phyloP scores from a whole-genome alignment of 2,113 vertebrate genomes.

The Spermophilus dauricus region DNA sequence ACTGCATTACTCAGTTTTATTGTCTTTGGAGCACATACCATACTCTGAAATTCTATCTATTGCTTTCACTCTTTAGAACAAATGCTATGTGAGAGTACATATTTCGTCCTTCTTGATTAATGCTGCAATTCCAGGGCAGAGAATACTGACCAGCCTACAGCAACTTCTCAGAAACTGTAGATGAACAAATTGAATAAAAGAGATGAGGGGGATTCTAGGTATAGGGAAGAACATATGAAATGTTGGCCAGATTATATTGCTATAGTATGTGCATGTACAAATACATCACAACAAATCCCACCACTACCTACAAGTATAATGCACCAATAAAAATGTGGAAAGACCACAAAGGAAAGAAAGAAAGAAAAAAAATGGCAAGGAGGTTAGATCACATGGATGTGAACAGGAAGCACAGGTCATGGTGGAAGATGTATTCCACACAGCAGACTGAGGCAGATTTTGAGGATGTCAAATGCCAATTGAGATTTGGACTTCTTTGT shows the following conservation, averaged over 20 bases:
- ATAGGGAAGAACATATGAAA: not conserved
- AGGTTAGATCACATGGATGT: rapidly evolving
- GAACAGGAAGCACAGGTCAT: not conserved
- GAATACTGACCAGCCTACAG: not conserved
- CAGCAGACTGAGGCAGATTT: not conserved
- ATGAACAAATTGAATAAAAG: not conserved
- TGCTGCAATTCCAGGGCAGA: not conserved
- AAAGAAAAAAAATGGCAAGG: no score
- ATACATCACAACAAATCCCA: no score
- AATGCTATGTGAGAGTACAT: not conserved
- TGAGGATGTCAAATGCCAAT: not conserved
- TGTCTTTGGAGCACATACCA: not conserved
- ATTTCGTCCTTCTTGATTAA: not conserved
- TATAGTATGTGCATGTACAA: no score
- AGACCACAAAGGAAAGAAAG: no score
- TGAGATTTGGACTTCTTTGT: not conserved
- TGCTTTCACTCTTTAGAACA: constrained; percentile 1
- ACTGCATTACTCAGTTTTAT: not conserved
- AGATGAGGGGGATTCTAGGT: not conserved
- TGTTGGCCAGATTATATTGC: not conserved
- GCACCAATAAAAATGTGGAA: no score
- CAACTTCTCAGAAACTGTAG: constrained; percentile 20
- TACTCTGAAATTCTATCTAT: constrained; percentile 1
- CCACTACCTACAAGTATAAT: no score
- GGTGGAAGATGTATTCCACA: not conserved